These are phyloP conservation scores for Augochlora pura DNA, from an alignment of 1,140 invertebrate species.

Conservation along the genomic window DNA sequence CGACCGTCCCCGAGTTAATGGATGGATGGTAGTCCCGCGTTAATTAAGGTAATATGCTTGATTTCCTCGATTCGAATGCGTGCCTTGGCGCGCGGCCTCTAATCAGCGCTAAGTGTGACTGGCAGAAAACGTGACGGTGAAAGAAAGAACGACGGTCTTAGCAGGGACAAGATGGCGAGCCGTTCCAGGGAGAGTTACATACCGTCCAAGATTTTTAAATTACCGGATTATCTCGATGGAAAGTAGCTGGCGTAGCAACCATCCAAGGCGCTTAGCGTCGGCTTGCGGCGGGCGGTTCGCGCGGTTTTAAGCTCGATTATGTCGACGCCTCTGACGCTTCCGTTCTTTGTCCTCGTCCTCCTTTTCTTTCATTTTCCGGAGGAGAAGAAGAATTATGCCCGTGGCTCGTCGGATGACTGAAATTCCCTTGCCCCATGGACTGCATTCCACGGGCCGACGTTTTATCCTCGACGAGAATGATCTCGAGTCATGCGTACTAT, in stretches of 20 bases:
- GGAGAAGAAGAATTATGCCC: slow-evolving; percentile 21
- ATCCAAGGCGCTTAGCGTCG: slow-evolving; percentile 69
- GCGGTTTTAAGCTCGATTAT: slow-evolving; percentile 70
- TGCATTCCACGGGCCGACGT: not conserved
- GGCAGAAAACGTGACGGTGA: slow-evolving; percentile 6
- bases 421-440: slow-evolving; percentile 11
- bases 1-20: too few relatives aligned
- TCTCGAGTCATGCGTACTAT: not conserved
- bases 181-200: slow-evolving; percentile 59
- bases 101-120: not conserved
- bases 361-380: not conserved
- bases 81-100: not conserved
- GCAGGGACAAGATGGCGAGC: slow-evolving; percentile 30
- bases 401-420: slow-evolving; percentile 10
- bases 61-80: not conserved
- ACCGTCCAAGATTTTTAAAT: slow-evolving; percentile 72
- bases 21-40: too few relatives aligned
- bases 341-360: not conserved
- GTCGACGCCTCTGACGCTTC: slow-evolving; percentile 44
- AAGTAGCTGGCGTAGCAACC: slow-evolving; percentile 67
- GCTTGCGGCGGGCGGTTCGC: slow-evolving; percentile 61
- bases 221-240: slow-evolving; percentile 71
- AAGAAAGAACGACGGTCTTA: slow-evolving; percentile 30
- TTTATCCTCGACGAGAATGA: slow-evolving; percentile 1
- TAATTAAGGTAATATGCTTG: not conserved